Conservation (phyloP, 2,797 vertebrate genomes). For the Hemibagrus guttatus region DNA sequence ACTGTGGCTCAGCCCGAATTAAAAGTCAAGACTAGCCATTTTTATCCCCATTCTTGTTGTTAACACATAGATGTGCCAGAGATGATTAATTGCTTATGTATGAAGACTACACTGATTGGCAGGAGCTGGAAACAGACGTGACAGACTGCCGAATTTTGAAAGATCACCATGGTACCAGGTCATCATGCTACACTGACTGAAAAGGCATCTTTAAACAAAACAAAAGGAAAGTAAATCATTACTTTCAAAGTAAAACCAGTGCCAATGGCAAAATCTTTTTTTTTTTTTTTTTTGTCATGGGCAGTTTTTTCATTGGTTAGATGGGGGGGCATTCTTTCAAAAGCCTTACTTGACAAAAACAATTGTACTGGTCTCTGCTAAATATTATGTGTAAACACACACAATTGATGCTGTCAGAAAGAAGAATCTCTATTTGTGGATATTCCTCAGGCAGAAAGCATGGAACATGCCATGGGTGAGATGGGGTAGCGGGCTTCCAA, state of each 20-base stretch:
- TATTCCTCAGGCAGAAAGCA: slow-evolving; percentile 15
- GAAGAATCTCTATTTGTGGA: slow-evolving; percentile 22
- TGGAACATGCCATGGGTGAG: slow-evolving; percentile 3
- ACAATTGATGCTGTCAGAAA: slow-evolving; percentile 29
- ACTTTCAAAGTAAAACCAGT: not conserved
- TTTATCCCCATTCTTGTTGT: slow-evolving; percentile 3
- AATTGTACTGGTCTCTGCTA: not conserved
- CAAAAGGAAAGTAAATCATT: not conserved
- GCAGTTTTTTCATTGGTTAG: not conserved
- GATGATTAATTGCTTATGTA: slow-evolving; percentile 55
- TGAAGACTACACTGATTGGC: slow-evolving; percentile 44
- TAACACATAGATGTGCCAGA: slow-evolving; percentile 27
- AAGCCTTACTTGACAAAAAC: slow-evolving; percentile 5
- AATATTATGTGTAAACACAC: not conserved
- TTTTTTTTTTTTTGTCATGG: not conserved
- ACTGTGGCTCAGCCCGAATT: slow-evolving; percentile 25
- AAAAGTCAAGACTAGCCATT: slow-evolving; percentile 21
- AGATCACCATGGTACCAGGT: slow-evolving; percentile 1
- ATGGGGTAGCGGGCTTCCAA: slow-evolving; percentile 9
- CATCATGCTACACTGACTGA: not conserved
- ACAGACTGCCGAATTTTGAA: slow-evolving; percentile 43
- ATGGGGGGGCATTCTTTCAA: not conserved
- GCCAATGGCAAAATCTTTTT: not conserved
- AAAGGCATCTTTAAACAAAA: not conserved
- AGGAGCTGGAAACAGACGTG: slow-evolving; percentile 40